Conservation (phyloP, 2,888 invertebrate species). For the Carpatolechia fugitivella region DNA sequence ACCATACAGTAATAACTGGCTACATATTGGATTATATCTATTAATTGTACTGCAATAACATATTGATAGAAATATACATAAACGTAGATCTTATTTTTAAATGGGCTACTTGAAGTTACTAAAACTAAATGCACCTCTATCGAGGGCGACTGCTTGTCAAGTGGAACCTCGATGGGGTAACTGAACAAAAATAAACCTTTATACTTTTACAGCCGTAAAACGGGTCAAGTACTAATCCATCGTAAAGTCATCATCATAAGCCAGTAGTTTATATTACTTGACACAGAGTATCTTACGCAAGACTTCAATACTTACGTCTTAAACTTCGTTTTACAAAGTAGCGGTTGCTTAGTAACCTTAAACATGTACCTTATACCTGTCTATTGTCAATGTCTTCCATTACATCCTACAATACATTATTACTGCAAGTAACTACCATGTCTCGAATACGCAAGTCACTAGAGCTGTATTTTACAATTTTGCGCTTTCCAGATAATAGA, state of each 20-base stretch:
- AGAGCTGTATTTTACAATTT: constrained; percentile 48
- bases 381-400: constrained; percentile 36
- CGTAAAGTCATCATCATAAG: constrained; percentile 1
- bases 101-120: constrained; percentile 11
- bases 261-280: constrained; percentile 1
- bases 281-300: too few species aligned
- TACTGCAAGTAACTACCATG: constrained; percentile 31
- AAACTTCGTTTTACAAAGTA: constrained; percentile 5
- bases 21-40: constrained; percentile 7
- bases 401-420: constrained; percentile 25
- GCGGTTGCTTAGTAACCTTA: constrained; percentile 11
- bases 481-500: constrained; percentile 50
- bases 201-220: constrained; percentile 23
- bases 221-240: constrained; percentile 38
- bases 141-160: constrained; percentile 33
- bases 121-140: constrained; percentile 16
- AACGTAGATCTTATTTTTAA: neutral
- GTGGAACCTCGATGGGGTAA: constrained; percentile 29
- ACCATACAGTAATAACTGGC: neutral
- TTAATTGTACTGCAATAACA: neutral
- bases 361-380: constrained; percentile 9
- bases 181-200: constrained; percentile 37
- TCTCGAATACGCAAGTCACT: constrained; percentile 39
- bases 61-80: neutral
- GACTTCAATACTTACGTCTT: too few species aligned